Percentiles rank a stretch among this genome's conserved stretches.
phyloP scores from a whole-genome alignment of 2,113 vertebrate species.

The Lethenteron reissneri region DNA sequence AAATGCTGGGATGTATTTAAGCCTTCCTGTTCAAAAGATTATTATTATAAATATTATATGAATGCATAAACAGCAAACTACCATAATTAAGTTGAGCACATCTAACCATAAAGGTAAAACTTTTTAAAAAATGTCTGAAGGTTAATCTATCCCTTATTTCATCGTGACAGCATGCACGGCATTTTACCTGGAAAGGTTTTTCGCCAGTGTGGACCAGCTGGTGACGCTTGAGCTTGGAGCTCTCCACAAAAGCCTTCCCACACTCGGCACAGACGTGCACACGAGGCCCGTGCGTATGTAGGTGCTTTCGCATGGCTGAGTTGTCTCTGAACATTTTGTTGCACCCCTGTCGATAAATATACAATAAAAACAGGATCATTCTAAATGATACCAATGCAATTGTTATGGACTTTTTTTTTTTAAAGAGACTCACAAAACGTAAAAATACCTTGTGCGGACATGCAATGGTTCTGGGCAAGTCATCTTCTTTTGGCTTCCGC shows the following conservation, averaged over 20 bases:
- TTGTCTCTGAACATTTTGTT: slow-evolving; percentile 99
- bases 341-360: slow-evolving; percentile 39
- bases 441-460: slow-evolving; percentile 91
- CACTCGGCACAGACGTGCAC: slow-evolving; percentile 94
- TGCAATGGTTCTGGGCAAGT: slow-evolving; percentile 90
- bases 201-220: slow-evolving; percentile 98
- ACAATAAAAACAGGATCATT: too few relatives aligned
- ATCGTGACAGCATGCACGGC: too few relatives aligned
- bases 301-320: slow-evolving; percentile 93
- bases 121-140: too few relatives aligned
- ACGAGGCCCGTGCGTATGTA: slow-evolving; percentile 83
- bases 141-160: too few relatives aligned
- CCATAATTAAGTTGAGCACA: too few relatives aligned
- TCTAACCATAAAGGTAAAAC: too few relatives aligned
- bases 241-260: slow-evolving; percentile 93
- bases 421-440: slow-evolving; percentile 8
- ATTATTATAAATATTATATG: too few relatives aligned
- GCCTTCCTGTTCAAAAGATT: too few relatives aligned
- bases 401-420: too few relatives aligned
- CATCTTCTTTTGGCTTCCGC: slow-evolving; percentile 96
- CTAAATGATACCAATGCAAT: too few relatives aligned
- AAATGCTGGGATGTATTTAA: too few relatives aligned
- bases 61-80: too few relatives aligned
- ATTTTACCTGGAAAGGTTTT: slow-evolving; percentile 76
- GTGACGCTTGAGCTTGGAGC: slow-evolving; percentile 87